phyloP scores from a whole-genome alignment of 2,888 invertebrate genomes.

The Nephrotoma guestfalica region DNA sequence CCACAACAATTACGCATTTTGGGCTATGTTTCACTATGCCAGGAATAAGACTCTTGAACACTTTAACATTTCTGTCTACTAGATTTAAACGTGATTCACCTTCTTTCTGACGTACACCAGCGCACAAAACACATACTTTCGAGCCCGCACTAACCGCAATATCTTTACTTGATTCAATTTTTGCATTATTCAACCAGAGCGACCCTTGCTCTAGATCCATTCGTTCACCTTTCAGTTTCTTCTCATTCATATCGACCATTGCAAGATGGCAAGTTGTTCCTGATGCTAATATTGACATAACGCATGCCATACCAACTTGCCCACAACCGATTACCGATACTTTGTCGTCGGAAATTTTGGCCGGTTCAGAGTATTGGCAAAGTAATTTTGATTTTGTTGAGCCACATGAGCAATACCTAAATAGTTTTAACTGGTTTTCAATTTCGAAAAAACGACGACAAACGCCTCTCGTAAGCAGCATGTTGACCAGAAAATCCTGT shows the following conservation, averaged over 20 bases:
- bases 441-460: not conserved
- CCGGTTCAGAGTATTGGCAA: not conserved
- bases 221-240: not conserved
- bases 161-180: not conserved
- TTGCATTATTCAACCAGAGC: not conserved
- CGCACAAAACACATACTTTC: not conserved
- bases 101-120: not conserved
- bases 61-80: not conserved
- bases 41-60: conserved; percentile 44
- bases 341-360: not conserved
- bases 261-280: not conserved
- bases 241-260: not conserved
- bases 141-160: not conserved
- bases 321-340: not conserved
- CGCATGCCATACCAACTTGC: not conserved
- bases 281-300: not conserved
- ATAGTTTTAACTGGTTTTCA: not conserved
- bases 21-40: conserved; percentile 46
- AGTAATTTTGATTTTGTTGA: not conserved
- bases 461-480: not conserved
- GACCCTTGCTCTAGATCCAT: not conserved
- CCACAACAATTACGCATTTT: conserved; percentile 61
- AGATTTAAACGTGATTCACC: not conserved
- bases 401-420: not conserved
- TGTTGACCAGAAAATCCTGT: not conserved